These are phyloP conservation scores for Phataginus tricuspis DNA, from an alignment of 2,797 vertebrate genomes.

Conservation along the genomic window DNA sequence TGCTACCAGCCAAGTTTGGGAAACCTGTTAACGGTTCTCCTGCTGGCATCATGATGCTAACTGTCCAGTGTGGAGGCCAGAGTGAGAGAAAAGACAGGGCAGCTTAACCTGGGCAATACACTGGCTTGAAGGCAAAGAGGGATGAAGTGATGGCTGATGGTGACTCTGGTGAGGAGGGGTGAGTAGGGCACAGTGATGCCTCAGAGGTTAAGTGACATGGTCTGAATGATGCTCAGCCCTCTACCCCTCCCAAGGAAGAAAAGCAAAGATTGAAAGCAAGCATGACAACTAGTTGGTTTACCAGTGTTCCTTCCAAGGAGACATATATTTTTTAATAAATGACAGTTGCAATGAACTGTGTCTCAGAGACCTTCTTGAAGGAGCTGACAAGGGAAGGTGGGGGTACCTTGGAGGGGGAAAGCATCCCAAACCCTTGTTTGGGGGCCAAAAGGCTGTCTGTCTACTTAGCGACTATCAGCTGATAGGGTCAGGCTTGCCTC, in stretches of 20 bases:
- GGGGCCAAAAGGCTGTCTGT: background rate
- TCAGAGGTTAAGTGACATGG: background rate
- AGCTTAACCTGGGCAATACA: slow-evolving; percentile 72
- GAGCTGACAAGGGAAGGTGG: background rate
- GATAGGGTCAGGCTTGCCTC: background rate
- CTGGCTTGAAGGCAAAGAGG: slow-evolving; percentile 63
- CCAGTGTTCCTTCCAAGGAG: slow-evolving; percentile 90
- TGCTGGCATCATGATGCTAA: slow-evolving; percentile 61
- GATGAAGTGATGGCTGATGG: background rate
- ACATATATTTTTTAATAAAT: slow-evolving; percentile 92
- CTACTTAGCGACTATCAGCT: background rate
- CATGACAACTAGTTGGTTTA: slow-evolving; percentile 84
- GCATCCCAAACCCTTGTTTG: background rate
- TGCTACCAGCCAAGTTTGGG: slow-evolving; percentile 58
- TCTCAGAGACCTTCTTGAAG: slow-evolving; percentile 82
- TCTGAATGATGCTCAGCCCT: slow-evolving; percentile 70
- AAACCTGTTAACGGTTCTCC: slow-evolving; percentile 47
- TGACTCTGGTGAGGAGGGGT: slow-evolving; percentile 30
- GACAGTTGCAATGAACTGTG: slow-evolving; percentile 88
- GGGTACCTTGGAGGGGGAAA: background rate
- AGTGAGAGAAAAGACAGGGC: slow-evolving; percentile 68
- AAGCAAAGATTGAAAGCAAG: slow-evolving; percentile 83
- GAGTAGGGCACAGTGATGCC: background rate
- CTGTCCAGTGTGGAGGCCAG: slow-evolving; percentile 24
- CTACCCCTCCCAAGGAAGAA: slow-evolving; percentile 77